phyloP scores from a whole-genome alignment of 2,113 vertebrate genomes.

The Glareola pratincola region DNA sequence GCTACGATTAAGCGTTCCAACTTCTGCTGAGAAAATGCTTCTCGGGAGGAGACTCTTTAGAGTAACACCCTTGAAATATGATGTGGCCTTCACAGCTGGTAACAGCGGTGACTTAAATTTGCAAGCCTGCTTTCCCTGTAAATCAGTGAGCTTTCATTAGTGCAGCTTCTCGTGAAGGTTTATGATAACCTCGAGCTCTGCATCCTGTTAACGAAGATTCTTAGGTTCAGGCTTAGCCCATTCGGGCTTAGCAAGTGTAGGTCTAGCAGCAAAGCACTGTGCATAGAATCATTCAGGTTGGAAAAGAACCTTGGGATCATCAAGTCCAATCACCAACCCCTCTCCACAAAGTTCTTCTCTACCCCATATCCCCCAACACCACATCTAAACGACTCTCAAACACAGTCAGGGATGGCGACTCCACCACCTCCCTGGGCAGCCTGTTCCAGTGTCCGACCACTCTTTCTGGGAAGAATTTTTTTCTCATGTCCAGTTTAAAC shows the following conservation, averaged over 20 bases:
- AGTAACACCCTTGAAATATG: accelerated
- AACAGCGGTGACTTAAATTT: neutral
- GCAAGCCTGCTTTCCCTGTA: neutral
- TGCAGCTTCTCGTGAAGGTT: neutral
- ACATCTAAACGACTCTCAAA: no score
- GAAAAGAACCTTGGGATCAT: no score
- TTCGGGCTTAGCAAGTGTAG: neutral
- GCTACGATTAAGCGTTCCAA: neutral
- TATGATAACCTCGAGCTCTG: accelerated
- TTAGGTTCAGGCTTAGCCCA: neutral
- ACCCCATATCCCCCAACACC: no score
- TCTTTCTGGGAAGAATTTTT: no score
- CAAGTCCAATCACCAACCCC: no score
- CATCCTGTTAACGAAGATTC: accelerated
- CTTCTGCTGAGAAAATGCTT: neutral
- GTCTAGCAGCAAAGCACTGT: neutral
- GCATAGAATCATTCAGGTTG: no score
- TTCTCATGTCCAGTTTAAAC: no score
- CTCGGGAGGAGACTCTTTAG: neutral
- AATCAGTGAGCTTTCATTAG: neutral
- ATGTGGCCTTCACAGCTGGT: accelerated
- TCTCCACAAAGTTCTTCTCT: no score
- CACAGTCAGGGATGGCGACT: no score
- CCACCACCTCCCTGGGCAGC: no score
- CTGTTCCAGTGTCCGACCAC: no score